Conservation (phyloP, 2,888 invertebrate species). For the Hanleya hanleyi region DNA sequence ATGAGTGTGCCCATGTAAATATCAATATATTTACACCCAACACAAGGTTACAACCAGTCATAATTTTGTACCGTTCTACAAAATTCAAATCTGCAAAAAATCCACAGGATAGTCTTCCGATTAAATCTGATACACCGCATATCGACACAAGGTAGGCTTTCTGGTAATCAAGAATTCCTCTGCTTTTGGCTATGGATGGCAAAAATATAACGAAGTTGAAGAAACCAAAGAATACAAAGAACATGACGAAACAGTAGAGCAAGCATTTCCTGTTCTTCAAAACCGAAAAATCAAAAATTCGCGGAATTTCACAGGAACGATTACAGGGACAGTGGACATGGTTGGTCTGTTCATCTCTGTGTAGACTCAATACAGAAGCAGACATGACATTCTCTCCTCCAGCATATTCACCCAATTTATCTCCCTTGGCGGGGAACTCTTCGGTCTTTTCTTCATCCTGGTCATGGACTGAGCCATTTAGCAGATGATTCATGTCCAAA, state of each 20-base stretch:
- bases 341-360: too few relatives aligned
- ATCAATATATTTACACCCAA: constrained; percentile 49
- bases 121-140: constrained; percentile 57
- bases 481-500: too few relatives aligned
- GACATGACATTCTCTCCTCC: too few relatives aligned
- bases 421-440: too few relatives aligned
- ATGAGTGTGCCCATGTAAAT: constrained; percentile 43
- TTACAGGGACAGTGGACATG: too few relatives aligned
- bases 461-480: too few relatives aligned
- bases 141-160: constrained; percentile 56
- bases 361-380: too few relatives aligned
- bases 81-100: constrained; percentile 50
- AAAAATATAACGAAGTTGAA: constrained; percentile 62
- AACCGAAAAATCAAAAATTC: constrained; percentile 52
- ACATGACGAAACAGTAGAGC: constrained; percentile 47
- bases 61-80: constrained; percentile 52
- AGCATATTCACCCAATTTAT: too few relatives aligned
- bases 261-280: constrained; percentile 48
- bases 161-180: constrained; percentile 46
- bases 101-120: constrained; percentile 52
- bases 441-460: too few relatives aligned
- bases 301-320: constrained; percentile 17
- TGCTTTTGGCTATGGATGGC: constrained; percentile 41
- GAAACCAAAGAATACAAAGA: constrained; percentile 58
- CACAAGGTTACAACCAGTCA: constrained; percentile 38